A percentile compares a stretch with the other conserved stretches of the same genome.
These are phyloP conservation scores for Argyrosomus japonicus DNA, from an alignment of 2,113 vertebrate species.

Conservation along the genomic window DNA sequence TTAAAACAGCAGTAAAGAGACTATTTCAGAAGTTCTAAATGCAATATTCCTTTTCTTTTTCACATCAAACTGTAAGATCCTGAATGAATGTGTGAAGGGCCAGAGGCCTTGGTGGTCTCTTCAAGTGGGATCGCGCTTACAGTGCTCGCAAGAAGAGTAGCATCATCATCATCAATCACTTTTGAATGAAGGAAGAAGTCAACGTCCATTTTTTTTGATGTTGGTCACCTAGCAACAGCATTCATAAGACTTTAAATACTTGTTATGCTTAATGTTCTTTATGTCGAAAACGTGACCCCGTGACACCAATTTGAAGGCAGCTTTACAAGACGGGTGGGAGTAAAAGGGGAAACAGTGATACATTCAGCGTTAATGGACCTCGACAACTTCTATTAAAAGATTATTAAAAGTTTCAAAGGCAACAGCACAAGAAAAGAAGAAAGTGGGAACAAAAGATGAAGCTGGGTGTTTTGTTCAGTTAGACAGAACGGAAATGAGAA, in stretches of 20 bases:
- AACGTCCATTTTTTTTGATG: constrained; percentile 16
- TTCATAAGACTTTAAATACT: background rate
- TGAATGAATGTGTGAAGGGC: background rate
- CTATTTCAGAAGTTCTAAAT: background rate
- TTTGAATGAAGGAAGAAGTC: background rate
- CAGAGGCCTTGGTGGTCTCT: too few relatives aligned
- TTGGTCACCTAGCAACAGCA: constrained; percentile 35
- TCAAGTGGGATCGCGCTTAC: background rate
- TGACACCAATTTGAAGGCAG: constrained; percentile 28
- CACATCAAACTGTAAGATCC: background rate
- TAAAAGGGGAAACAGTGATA: background rate
- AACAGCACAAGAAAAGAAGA: background rate
- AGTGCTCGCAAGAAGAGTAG: background rate
- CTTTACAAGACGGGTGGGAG: background rate
- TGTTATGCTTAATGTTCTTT: constrained; percentile 13
- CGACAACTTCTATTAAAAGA: background rate
- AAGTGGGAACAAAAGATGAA: background rate
- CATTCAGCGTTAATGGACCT: background rate
- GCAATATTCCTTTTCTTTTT: constrained; percentile 18
- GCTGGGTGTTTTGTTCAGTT: background rate
- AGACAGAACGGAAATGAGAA: background rate
- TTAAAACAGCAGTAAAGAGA: constrained; percentile 7
- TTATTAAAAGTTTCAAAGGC: background rate
- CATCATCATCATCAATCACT: background rate
- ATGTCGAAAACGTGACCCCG: background rate